Conservation (phyloP, 2,888 invertebrate genomes). For the Diaphora mendica region DNA sequence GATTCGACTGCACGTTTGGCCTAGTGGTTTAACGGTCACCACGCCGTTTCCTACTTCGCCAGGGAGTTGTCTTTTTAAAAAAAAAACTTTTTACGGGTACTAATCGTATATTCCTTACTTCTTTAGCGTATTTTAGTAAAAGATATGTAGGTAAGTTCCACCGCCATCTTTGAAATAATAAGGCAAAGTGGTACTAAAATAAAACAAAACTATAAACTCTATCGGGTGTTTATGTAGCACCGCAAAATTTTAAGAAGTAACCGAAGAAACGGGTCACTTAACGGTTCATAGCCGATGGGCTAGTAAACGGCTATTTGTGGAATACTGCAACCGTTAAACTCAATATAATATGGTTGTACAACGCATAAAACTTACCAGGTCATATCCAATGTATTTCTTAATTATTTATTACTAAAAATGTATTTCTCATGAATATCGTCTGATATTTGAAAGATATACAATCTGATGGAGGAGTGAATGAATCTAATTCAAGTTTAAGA, state of each 20-base stretch:
- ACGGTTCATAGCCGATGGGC: conserved; percentile 20
- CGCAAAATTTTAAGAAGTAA: conserved; percentile 25
- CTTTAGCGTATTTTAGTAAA: background rate
- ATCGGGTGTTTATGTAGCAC: conserved; percentile 17
- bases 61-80: too few species aligned
- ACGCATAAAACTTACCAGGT: conserved; percentile 12
- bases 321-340: conserved; percentile 23
- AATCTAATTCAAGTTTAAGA: background rate
- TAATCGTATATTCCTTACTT: background rate
- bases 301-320: conserved; percentile 24
- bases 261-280: conserved; percentile 20
- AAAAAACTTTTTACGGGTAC: too few species aligned
- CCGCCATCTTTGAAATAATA: background rate
- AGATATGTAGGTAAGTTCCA: background rate
- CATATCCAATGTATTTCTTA: background rate
- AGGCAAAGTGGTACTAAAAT: conserved; percentile 3
- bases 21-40: too few species aligned
- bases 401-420: background rate
- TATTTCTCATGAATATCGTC: background rate
- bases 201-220: conserved; percentile 16
- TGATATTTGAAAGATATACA: background rate
- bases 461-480: background rate
- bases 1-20: too few species aligned
- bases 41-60: too few species aligned
- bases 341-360: conserved; percentile 19